Conservation (phyloP, 2,888 invertebrate species). For the Sussaba pulchella region DNA sequence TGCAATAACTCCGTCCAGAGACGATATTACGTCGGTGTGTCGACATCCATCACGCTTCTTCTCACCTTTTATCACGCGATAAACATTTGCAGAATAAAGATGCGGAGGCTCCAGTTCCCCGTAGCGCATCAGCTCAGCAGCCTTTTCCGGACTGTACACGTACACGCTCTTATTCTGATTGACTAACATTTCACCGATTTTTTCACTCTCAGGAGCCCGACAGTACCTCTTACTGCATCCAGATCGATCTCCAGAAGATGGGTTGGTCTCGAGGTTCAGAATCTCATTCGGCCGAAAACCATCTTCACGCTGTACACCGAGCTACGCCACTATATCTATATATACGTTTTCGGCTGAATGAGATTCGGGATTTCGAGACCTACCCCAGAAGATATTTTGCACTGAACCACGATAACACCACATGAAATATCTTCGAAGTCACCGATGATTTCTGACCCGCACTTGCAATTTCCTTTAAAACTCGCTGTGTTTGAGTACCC, state of each 20-base stretch:
- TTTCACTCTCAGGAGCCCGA: constrained; percentile 9
- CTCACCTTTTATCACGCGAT: constrained; percentile 53
- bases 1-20: constrained; percentile 50
- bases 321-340: no score
- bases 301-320: no score
- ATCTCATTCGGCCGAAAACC: no score
- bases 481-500: background rate
- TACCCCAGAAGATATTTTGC: no score
- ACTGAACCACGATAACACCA: background rate
- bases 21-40: constrained; percentile 51
- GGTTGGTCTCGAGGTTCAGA: no score
- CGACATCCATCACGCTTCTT: constrained; percentile 17
- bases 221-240: constrained; percentile 32
- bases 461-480: constrained; percentile 13
- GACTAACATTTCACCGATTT: constrained; percentile 2
- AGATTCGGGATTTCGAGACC: no score
- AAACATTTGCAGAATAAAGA: constrained; percentile 41
- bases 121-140: constrained; percentile 36
- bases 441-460: constrained; percentile 7
- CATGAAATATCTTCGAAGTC: background rate
- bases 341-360: no score
- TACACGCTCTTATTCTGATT: constrained; percentile 9
- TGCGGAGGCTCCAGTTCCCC: constrained; percentile 59
- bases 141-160: constrained; percentile 20
- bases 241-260: constrained; percentile 2